Evolutionary conservation across 2,888 invertebrate genomes (phyloP).

Genomic region (Sacculina carcini): DNA sequence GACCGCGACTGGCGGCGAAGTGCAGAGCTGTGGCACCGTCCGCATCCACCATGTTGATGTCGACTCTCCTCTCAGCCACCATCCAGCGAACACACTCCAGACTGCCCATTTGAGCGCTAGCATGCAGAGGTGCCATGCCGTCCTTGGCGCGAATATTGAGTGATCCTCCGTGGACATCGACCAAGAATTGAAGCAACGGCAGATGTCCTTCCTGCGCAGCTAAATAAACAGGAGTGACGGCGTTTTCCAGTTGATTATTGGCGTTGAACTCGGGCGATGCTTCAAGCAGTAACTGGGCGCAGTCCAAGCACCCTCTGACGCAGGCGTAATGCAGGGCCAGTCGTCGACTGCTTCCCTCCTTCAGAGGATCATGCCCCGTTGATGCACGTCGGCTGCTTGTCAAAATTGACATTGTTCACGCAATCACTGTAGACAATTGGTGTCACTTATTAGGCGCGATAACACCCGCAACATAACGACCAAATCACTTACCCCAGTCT

Average conservation of each 20-base stretch:
- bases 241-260: conserved; percentile 74
- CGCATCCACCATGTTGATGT: conserved; percentile 57
- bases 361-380: too few species aligned
- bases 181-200: conserved; percentile 57
- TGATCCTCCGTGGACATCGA: conserved; percentile 53
- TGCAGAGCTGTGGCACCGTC: conserved; percentile 55
- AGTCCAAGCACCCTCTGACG: conserved; percentile 57
- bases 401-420: too few species aligned
- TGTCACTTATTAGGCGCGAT: too few species aligned
- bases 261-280: conserved; percentile 47
- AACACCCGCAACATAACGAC: too few species aligned
- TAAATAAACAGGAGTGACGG: conserved; percentile 64
- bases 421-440: too few species aligned
- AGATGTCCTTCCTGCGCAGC: conserved; percentile 64
- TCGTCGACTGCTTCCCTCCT: too few species aligned
- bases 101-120: conserved; percentile 69
- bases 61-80: conserved; percentile 45
- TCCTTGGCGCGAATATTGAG: conserved; percentile 57
- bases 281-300: conserved; percentile 50
- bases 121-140: conserved; percentile 72
- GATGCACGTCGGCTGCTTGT: too few species aligned
- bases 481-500: too few species aligned
- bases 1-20: conserved; percentile 24
- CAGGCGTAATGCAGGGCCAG: conserved; percentile 66
- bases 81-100: conserved; percentile 67